phyloP scores from a whole-genome alignment of 1,140 invertebrate genomes.

The Drosophila novamexicana region DNA sequence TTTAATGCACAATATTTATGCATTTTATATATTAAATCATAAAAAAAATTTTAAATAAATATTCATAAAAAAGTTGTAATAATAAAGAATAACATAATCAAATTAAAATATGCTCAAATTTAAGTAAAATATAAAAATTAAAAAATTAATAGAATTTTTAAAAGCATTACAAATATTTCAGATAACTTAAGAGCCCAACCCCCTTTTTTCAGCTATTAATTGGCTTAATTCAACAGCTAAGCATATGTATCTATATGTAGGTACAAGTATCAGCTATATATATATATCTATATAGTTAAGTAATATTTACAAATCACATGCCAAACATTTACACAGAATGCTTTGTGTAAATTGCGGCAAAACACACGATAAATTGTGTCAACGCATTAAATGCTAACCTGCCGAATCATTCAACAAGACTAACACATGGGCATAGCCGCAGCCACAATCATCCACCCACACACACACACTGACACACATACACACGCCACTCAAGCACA shows the following conservation, averaged over 20 bases:
- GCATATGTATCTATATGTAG: conserved; percentile 78
- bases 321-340: conserved; percentile 22
- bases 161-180: background rate
- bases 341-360: conserved; percentile 4
- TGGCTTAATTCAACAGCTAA: conserved; percentile 39
- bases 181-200: background rate
- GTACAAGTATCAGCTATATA: conserved; percentile 52
- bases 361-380: conserved; percentile 12
- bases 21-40: background rate
- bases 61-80: background rate
- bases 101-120: background rate
- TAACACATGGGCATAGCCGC: conserved; percentile 1
- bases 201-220: conserved; percentile 52
- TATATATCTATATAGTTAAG: conserved; percentile 60
- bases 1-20: background rate
- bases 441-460: background rate
- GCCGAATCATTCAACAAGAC: conserved; percentile 43
- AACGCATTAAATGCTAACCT: conserved; percentile 37
- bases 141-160: background rate
- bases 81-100: background rate
- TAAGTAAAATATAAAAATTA: no score
- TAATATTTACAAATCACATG: conserved; percentile 45
- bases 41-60: background rate
- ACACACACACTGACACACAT: background rate
- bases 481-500: conserved; percentile 12